Percentiles rank a stretch among this genome's conserved stretches.
phyloP scores from a whole-genome alignment of 2,113 vertebrate genomes.

The Corythaixoides concolor region DNA sequence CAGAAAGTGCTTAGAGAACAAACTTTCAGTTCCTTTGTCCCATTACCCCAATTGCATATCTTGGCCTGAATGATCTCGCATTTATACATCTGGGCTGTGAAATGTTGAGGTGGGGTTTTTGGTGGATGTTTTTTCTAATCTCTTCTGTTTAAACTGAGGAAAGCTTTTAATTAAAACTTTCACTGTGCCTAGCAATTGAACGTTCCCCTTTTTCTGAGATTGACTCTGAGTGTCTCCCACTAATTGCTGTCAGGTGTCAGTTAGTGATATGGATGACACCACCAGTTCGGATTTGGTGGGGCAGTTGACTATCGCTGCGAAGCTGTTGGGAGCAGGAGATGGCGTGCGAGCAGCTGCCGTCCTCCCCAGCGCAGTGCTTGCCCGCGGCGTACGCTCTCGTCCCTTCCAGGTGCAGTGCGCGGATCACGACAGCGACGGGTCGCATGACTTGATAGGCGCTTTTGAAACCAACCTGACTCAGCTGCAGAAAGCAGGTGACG shows the following conservation, averaged over 20 bases:
- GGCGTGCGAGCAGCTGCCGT: not conserved
- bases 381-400: not conserved
- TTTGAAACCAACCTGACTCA: slow-evolving; percentile 83
- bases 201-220: not conserved
- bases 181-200: not conserved
- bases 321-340: slow-evolving; percentile 43
- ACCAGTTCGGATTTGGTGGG: slow-evolving; percentile 47
- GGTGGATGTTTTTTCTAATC: not conserved
- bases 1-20: not conserved
- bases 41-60: not conserved
- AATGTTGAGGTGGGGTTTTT: not conserved
- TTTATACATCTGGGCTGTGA: not conserved
- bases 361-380: not conserved
- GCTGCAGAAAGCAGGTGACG: slow-evolving; percentile 75
- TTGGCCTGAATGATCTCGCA: not conserved
- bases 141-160: not conserved
- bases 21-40: not conserved
- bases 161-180: not conserved
- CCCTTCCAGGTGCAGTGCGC: slow-evolving; percentile 83
- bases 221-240: not conserved
- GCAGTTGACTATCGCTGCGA: not conserved
- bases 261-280: slow-evolving; percentile 56
- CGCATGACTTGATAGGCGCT: slow-evolving; percentile 90
- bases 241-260: slow-evolving; percentile 43
- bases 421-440: slow-evolving; percentile 87